A percentile compares a stretch with the other conserved stretches of the same genome.
These are phyloP conservation scores for Prionace glauca DNA, from an alignment of 2,797 vertebrate genomes.

Conservation along the genomic window DNA sequence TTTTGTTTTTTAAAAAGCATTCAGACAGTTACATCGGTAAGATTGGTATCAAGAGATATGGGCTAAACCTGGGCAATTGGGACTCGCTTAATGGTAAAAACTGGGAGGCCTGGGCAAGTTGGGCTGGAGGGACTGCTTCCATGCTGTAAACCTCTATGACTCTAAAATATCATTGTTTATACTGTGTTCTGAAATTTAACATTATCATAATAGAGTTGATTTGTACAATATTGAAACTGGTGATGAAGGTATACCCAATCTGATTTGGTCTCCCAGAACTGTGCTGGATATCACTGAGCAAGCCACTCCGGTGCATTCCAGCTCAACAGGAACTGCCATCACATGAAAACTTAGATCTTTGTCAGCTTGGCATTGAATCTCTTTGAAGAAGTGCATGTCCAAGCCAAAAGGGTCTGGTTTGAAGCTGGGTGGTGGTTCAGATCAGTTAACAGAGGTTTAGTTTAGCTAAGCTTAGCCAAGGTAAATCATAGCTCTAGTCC, in stretches of 20 bases:
- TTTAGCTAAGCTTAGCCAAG: slow-evolving; percentile 8
- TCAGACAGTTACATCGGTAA: too few relatives aligned
- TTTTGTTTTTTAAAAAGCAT: too few relatives aligned
- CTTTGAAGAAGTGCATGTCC: background rate
- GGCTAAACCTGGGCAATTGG: too few relatives aligned
- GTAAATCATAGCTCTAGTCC: slow-evolving; percentile 15
- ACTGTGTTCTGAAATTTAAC: background rate
- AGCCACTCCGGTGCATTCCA: background rate
- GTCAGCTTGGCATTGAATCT: background rate
- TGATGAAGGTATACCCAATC: background rate
- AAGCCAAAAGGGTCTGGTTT: background rate
- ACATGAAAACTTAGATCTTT: background rate
- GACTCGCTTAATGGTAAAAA: too few relatives aligned
- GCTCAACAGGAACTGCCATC: background rate
- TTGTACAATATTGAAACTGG: too few relatives aligned
- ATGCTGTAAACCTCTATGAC: too few relatives aligned
- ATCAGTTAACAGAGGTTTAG: background rate
- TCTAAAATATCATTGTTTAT: background rate
- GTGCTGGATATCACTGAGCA: background rate
- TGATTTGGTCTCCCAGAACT: background rate
- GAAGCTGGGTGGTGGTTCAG: background rate
- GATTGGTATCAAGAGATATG: too few relatives aligned
- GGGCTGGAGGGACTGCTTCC: too few relatives aligned
- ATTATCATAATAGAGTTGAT: background rate
- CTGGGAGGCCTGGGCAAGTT: too few relatives aligned